Percentiles rank a stretch among this genome's conserved stretches.
These are phyloP conservation scores for Julus scanicus DNA, from an alignment of 2,888 invertebrate species.

Conservation along the genomic window DNA sequence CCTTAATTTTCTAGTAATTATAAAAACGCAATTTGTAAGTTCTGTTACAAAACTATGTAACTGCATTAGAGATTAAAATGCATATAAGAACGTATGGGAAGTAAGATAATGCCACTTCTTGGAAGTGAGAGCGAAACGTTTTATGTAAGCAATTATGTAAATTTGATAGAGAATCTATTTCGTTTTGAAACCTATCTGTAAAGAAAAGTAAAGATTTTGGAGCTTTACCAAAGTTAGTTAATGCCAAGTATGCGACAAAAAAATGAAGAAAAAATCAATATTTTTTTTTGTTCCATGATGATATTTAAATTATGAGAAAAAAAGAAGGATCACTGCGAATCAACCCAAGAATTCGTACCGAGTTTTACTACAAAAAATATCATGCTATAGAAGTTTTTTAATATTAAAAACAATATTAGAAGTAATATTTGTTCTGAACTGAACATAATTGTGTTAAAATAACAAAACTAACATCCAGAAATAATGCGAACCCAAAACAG, in stretches of 20 bases:
- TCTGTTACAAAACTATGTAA: neutral
- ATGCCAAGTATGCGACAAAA: neutral
- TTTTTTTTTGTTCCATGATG: neutral
- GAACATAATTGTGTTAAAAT: no score
- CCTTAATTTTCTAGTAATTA: slow-evolving; percentile 30
- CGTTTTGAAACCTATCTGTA: neutral
- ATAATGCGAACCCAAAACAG: no score
- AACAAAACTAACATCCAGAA: no score
- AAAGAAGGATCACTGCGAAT: neutral
- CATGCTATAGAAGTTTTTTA: no score
- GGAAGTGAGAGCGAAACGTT: slow-evolving; percentile 22
- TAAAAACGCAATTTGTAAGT: slow-evolving; percentile 14
- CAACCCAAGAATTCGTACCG: no score
- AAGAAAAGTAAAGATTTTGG: slow-evolving; percentile 5
- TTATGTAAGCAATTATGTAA: slow-evolving; percentile 42
- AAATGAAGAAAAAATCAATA: neutral
- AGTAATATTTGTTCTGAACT: no score
- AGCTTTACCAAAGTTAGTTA: neutral
- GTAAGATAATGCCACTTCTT: slow-evolving; percentile 13
- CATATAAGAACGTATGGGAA: slow-evolving; percentile 28
- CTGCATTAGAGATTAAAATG: slow-evolving; percentile 31
- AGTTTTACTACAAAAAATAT: no score
- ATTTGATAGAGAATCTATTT: slow-evolving; percentile 30
- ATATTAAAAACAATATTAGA: no score
- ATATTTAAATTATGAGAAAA: neutral